Percentiles rank a stretch among this genome's conserved stretches.
phyloP scores from a whole-genome alignment of 2,797 vertebrate species.

The Denticeps clupeoides region DNA sequence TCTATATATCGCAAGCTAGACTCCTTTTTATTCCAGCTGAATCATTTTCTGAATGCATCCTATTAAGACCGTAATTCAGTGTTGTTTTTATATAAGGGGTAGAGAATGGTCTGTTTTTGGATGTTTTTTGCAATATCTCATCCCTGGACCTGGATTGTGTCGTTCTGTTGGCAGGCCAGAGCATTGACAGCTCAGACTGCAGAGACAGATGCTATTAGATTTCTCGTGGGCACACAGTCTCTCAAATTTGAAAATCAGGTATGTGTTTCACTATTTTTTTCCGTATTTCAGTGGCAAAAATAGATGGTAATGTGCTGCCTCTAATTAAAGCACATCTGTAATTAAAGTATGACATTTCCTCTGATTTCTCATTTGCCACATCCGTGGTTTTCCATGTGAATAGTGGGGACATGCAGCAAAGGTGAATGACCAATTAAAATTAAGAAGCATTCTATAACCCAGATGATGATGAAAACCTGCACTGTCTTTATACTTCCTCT shows the following conservation, averaged over 20 bases:
- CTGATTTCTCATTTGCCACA: too few species aligned
- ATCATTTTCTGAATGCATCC: too few species aligned
- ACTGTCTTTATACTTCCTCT: constrained; percentile 4
- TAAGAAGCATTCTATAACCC: not conserved
- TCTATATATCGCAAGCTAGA: too few species aligned
- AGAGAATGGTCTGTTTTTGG: too few species aligned
- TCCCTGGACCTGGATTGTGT: constrained; percentile 5
- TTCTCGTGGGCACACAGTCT: constrained; percentile 94
- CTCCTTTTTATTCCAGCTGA: too few species aligned
- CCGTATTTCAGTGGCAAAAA: too few species aligned
- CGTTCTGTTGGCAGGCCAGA: constrained; percentile 65
- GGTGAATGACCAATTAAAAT: constrained; percentile 2
- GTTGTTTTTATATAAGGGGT: too few species aligned
- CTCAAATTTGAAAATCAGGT: constrained; percentile 98
- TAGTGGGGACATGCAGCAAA: constrained; percentile 4
- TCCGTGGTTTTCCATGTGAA: too few species aligned
- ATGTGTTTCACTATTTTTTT: constrained; percentile 40
- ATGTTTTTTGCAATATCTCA: not conserved
- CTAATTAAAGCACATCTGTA: too few species aligned
- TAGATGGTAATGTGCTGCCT: too few species aligned
- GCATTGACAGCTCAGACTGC: constrained; percentile 87
- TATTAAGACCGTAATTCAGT: not conserved
- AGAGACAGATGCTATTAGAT: constrained; percentile 92
- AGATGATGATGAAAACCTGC: not conserved
- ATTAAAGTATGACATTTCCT: too few species aligned